Evolutionary conservation across 2,797 vertebrate species (phyloP), one percentile per base, ranked within the genome.

Genomic region (Premnoplex brunnescens): DNA sequence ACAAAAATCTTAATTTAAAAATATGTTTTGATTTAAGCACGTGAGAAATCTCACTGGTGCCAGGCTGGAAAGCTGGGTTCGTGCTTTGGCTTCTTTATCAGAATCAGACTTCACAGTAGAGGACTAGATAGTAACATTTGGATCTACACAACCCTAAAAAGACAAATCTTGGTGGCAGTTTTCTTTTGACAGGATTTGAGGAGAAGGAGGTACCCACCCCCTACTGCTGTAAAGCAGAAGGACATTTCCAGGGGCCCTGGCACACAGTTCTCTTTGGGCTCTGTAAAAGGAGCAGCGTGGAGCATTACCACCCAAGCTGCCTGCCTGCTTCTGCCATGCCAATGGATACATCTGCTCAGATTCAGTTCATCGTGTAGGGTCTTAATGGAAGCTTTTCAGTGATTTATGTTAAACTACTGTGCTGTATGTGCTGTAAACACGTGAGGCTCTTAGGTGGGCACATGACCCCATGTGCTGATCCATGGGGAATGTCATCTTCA

Each of bases 401-500:
- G 34, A 62, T 54, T 64, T 58, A 54, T 85, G 48, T 24, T 54
- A 56, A 89, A 91, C 80, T 84, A 58, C 3, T 72, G 58, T 60
- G 46, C 73, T 80, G 46, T 32, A 54, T 67, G 56, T 64, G 46
- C 73, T 80, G 46, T n/a, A 58, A 92, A 67, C 22, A 54, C 48
- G 19, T 11, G 44, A 79, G 23, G 55, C 28, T 78, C 46, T 60
- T 28, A 55, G 66, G 19, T 63, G 32, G 43, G 32, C 59, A 28
- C 0, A 0, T 36, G 68, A 69, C 68, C 20, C 14, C 56, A 12
- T 0, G 1, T 37, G 41, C 82, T 32, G 34, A 56, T 71, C 63
- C 58, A 22, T 24, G 19, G 24, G 30, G 34, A 59, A 68, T 27
- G 52, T 48, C 37, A 32, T 9, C 64, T 60, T 30, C 75, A 81